Evolutionary conservation across 1,140 invertebrate species (phyloP), one percentile per base, ranked within the genome.

Genomic region (Leptinotarsa undecemlineata): DNA sequence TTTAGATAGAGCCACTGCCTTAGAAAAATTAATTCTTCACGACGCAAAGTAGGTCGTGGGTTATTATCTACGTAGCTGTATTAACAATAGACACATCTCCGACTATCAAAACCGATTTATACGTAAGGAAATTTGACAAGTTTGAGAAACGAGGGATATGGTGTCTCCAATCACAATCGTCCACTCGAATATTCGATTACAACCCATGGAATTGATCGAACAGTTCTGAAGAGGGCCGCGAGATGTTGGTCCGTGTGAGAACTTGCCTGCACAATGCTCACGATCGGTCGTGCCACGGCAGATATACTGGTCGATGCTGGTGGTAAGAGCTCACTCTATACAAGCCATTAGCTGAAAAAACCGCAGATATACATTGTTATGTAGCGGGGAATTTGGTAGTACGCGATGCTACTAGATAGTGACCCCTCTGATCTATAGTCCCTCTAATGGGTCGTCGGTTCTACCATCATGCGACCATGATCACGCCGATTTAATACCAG

Each of bases 301-400:
- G 78, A 80, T 79, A 80, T 80, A 79, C 79, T 80, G 77, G 79
- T 80, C 79, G 79, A 80, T 80, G 77, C 77, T 74, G 79, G 79
- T 80, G 79, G 79, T 78, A 80, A 80, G 74, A 61, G 79, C 73
- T 77, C 79, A 77, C 76, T 77, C 70, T 74, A 76, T 77, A 74
- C 76, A 78, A 67, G 64, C 64, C 64, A 67, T 67, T 67, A 67
- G 64, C 64, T 17, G 64, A 67, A 67, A 67, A 67, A 67, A 57
- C 5, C 51, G 68, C 48, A 47, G 26, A 70, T 19, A 48, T 70
- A 48, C 68, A 70, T 70, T 70, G 68, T 57, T 70, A 57, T 70
- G 47, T 48, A 48, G 68, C 68, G 68, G 47, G 68, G 48, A 70
- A 70, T 70, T 70, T 57, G 68, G 68, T 70, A 70, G 51, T 57